These are phyloP conservation scores for Taurulus bubalis DNA, from an alignment of 2,113 vertebrate genomes.

Conservation along the genomic window DNA sequence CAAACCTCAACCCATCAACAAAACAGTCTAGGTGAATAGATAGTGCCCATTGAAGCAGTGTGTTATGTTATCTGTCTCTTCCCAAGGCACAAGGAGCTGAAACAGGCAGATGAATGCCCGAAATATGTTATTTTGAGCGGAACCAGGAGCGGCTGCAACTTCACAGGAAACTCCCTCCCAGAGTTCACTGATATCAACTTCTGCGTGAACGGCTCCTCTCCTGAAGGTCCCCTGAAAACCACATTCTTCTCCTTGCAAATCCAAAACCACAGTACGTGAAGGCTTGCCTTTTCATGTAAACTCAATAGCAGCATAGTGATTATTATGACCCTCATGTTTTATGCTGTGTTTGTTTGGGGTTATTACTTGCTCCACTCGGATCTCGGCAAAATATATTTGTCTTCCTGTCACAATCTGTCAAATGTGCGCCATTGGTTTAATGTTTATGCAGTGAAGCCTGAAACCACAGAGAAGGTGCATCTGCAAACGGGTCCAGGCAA, in stretches of 20 bases:
- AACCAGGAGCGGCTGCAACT: slow-evolving; percentile 80
- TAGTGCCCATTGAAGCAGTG: too few species aligned
- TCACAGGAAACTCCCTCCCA: slow-evolving; percentile 77
- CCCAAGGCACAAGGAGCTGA: slow-evolving; percentile 85
- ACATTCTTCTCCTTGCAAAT: slow-evolving; percentile 83
- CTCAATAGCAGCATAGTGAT: not conserved
- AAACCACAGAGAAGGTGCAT: slow-evolving; percentile 63
- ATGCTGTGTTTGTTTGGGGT: accelerated
- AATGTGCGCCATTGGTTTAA: not conserved
- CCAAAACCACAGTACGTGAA: slow-evolving; percentile 87
- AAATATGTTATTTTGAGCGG: slow-evolving; percentile 75
- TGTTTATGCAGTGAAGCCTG: slow-evolving; percentile 82
- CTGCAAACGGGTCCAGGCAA: slow-evolving; percentile 56
- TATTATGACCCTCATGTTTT: not conserved
- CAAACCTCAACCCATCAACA: not conserved
- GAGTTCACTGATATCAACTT: slow-evolving; percentile 88
- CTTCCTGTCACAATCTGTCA: not conserved
- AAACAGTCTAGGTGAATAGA: not conserved
- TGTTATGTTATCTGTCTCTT: not conserved
- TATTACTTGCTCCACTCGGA: not conserved
- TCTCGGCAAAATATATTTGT: accelerated
- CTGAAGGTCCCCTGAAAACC: slow-evolving; percentile 62
- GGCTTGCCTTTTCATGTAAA: not conserved
- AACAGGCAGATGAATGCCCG: slow-evolving; percentile 74
- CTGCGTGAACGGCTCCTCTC: slow-evolving; percentile 87